Evolutionary conservation across 2,797 vertebrate genomes (phyloP), one percentile per base, ranked within the genome.

Genomic region (Artibeus lituratus): DNA sequence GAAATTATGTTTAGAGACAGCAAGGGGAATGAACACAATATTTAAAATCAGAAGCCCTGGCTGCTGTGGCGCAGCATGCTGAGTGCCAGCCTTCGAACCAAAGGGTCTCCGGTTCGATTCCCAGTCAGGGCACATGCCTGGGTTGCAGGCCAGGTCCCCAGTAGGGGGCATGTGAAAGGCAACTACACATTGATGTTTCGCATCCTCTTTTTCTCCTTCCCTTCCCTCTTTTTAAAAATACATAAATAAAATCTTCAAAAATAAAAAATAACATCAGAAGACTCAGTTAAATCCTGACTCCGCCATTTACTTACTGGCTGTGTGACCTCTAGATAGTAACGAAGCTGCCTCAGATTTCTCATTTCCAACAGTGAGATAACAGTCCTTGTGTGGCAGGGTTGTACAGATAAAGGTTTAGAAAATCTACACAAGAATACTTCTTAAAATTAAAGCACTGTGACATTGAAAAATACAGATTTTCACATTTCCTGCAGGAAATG

Each of bases 361-460:
- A 12, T 94, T 87, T 92, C 62, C 26, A 74, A 87, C 74, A 86
- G 76, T 22, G 24, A 70, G 32, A 32, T 65, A 37, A 87, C 69
- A 91, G 87, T 14, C 35, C n/a, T 51, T 86, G 26, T 55, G 42
- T 69, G 76, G 90, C 2, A 90, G 35, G 29, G 77, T 4, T 76
- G 3, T 11, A 80, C 44, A 74, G 32, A 92, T 67, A 62, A 87
- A 87, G 91, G 44, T 22, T 81, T 35, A 91, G 21, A 51, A 96
- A 92, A 95, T 83, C 42, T 86, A 62, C 10, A 87, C n/a, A 91
- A 82, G 51, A 93, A 77, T 76, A 90, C 18, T 86, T 87, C 39
- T 81, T 70, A 86, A 96, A 94, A 83, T 82, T 87, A 81, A 94
- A 95, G 53, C 10, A 95, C 12, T 55, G 55, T 65, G n/a, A 87